phyloP scores from a whole-genome alignment of 2,888 invertebrate species.

The Megalurothrips usitatus region DNA sequence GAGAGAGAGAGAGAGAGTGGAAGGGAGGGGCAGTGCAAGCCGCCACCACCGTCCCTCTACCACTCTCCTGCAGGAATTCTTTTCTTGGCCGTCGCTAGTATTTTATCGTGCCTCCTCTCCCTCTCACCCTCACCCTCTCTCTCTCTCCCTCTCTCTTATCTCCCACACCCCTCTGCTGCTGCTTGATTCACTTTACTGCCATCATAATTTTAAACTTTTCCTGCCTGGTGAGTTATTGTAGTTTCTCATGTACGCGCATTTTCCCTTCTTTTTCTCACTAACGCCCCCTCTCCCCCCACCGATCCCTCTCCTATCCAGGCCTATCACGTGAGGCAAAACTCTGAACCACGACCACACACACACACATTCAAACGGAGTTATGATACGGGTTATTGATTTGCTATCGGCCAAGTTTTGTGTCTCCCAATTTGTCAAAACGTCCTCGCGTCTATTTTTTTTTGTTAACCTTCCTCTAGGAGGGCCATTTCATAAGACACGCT shows the following conservation, averaged over 20 bases:
- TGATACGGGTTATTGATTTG: constrained; percentile 9
- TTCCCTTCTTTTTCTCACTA: neutral
- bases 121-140: neutral
- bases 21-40: neutral
- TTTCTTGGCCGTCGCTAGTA: constrained; percentile 18
- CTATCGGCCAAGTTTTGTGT: constrained; percentile 12
- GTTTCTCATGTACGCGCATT: constrained; percentile 16
- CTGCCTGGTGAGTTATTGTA: constrained; percentile 12
- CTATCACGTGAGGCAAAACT: too few relatives aligned
- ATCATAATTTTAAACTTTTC: constrained; percentile 24
- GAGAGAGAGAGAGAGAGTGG: neutral
- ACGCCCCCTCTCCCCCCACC: neutral
- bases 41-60: neutral
- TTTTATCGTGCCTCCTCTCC: neutral
- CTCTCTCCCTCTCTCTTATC: too few relatives aligned
- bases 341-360: neutral
- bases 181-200: constrained; percentile 24
- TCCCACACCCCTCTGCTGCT: neutral
- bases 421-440: constrained; percentile 1
- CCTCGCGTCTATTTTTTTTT: neutral
- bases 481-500: too few relatives aligned
- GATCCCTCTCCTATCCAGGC: neutral
- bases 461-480: neutral
- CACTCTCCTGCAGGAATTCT: constrained; percentile 24
- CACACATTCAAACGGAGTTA: neutral